These are phyloP conservation scores for Yponomeuta sedellus DNA, from an alignment of 2,888 invertebrate species.

Conservation along the genomic window DNA sequence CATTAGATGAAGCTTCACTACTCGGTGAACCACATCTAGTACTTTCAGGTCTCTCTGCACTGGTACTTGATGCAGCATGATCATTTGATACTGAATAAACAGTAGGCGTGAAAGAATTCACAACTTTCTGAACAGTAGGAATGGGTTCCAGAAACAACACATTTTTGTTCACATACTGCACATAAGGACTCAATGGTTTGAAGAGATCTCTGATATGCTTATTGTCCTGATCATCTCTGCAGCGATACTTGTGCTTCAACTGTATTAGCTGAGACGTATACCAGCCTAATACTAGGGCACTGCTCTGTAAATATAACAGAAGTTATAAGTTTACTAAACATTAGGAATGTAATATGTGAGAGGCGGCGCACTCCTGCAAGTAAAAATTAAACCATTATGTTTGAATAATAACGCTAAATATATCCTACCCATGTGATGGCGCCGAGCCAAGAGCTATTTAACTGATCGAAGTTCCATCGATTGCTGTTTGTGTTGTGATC, in stretches of 20 bases:
- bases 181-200: constrained; percentile 41
- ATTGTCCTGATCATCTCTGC: constrained; percentile 29
- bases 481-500: constrained; percentile 52
- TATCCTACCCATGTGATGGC: constrained; percentile 71
- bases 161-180: constrained; percentile 36
- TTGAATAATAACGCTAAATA: constrained; percentile 19
- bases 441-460: constrained; percentile 66
- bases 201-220: constrained; percentile 25
- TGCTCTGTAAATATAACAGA: constrained; percentile 63
- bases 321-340: not conserved
- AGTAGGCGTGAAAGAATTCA: constrained; percentile 42
- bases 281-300: constrained; percentile 78
- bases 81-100: constrained; percentile 64
- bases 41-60: constrained; percentile 16
- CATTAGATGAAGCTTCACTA: constrained; percentile 45
- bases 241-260: constrained; percentile 47
- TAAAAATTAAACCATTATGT: not conserved
- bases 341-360: not conserved
- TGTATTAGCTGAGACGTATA: constrained; percentile 77
- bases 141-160: constrained; percentile 33
- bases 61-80: constrained; percentile 30
- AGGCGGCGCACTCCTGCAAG: no score
- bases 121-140: constrained; percentile 40
- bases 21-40: constrained; percentile 25
- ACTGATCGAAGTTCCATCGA: constrained; percentile 59